These are phyloP conservation scores for Cryptoprocta ferox DNA, from an alignment of 2,797 vertebrate genomes.

Conservation along the genomic window DNA sequence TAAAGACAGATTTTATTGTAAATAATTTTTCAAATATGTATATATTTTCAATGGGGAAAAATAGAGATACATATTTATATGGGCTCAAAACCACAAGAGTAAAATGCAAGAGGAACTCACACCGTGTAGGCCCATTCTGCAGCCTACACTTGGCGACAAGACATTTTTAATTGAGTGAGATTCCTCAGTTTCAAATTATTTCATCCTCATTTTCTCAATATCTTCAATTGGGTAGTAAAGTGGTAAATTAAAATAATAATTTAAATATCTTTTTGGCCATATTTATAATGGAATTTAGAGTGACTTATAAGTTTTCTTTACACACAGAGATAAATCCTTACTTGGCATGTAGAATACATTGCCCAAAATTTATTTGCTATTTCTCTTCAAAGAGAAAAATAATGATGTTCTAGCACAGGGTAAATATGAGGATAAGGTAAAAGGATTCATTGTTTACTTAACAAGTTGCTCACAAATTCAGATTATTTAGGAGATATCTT, in stretches of 20 bases:
- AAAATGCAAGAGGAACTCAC: background rate
- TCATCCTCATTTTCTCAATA: background rate
- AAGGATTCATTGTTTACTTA: slow-evolving; percentile 57
- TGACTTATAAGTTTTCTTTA: background rate
- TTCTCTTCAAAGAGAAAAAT: slow-evolving; percentile 19
- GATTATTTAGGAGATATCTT: slow-evolving; percentile 55
- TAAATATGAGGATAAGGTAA: background rate
- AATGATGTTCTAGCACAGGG: background rate
- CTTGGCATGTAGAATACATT: background rate
- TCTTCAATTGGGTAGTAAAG: background rate
- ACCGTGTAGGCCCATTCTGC: background rate
- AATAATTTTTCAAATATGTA: background rate
- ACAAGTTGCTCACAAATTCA: slow-evolving; percentile 8
- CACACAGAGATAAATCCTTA: background rate
- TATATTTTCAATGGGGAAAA: background rate
- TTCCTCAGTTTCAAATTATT: background rate
- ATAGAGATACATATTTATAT: background rate
- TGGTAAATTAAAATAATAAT: background rate
- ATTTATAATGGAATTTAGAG: background rate
- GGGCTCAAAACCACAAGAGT: background rate
- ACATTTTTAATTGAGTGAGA: background rate
- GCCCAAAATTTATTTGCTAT: background rate
- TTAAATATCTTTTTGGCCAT: background rate
- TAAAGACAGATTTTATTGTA: background rate
- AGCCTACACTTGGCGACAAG: background rate